A percentile compares a stretch with the other conserved stretches of the same genome.
phyloP scores from a whole-genome alignment of 2,888 invertebrate genomes.

The Erebia palarica region DNA sequence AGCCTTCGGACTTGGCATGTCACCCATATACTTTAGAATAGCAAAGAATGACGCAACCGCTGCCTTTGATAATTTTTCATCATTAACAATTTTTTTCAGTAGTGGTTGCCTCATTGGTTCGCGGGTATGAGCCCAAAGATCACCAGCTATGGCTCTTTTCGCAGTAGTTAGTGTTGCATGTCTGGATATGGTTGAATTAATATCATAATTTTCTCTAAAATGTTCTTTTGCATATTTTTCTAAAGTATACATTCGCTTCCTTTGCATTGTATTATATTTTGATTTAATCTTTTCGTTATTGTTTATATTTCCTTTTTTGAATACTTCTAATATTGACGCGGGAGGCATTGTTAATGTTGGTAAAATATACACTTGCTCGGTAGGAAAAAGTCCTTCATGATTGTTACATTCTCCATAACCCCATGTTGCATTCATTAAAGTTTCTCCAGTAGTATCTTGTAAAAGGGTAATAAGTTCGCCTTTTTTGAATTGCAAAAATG shows the following conservation, averaged over 20 bases:
- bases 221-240: conserved; percentile 92
- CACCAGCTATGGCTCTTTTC: conserved; percentile 84
- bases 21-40: conserved; percentile 93
- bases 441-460: conserved; percentile 88
- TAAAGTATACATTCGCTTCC: conserved; percentile 90
- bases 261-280: conserved; percentile 82
- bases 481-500: conserved; percentile 83
- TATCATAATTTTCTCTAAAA: conserved; percentile 84
- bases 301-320: conserved; percentile 82
- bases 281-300: conserved; percentile 68
- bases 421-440: conserved; percentile 87
- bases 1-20: conserved; percentile 91
- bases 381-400: conserved; percentile 91
- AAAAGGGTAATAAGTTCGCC: conserved; percentile 93
- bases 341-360: conserved; percentile 91
- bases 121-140: conserved; percentile 91
- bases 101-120: conserved; percentile 93
- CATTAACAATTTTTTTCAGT: conserved; percentile 87
- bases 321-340: conserved; percentile 84
- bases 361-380: conserved; percentile 92
- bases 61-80: conserved; percentile 87
- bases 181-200: conserved; percentile 81
- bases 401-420: conserved; percentile 87
- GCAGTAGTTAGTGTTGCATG: conserved; percentile 86
- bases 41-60: conserved; percentile 89